A percentile compares a stretch with the other conserved stretches of the same genome.
Evolutionary conservation across 2,888 invertebrate genomes (phyloP).

Genomic region (Archips xylosteana): DNA sequence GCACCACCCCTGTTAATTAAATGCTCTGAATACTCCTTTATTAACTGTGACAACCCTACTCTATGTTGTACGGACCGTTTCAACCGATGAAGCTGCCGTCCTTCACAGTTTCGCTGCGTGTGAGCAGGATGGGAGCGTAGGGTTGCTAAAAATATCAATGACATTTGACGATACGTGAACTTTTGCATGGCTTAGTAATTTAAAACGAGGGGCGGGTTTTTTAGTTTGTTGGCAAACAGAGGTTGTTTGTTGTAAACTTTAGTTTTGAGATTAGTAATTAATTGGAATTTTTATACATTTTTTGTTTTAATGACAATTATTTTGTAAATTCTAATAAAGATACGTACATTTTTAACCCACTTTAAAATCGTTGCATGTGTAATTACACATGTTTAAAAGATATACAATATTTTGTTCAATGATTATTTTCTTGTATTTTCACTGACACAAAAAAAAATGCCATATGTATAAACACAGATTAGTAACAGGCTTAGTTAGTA

Average conservation of each 20-base stretch:
- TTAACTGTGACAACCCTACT: constrained; percentile 42
- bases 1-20: constrained; percentile 40
- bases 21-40: constrained; percentile 40
- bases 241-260: constrained; percentile 32
- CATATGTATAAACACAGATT: too few relatives aligned
- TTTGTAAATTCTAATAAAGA: too few relatives aligned
- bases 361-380: too few relatives aligned
- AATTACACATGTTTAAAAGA: too few relatives aligned
- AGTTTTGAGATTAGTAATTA: constrained; percentile 30
- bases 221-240: constrained; percentile 28
- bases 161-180: constrained; percentile 39
- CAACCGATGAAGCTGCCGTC: constrained; percentile 2
- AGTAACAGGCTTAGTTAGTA: too few relatives aligned
- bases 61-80: background rate
- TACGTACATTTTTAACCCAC: too few relatives aligned
- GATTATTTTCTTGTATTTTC: too few relatives aligned
- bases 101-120: background rate
- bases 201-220: constrained; percentile 16
- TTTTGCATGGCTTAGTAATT: constrained; percentile 1
- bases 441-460: too few relatives aligned
- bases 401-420: too few relatives aligned
- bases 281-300: background rate
- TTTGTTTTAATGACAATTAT: too few relatives aligned
- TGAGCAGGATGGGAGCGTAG: constrained; percentile 10
- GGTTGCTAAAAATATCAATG: constrained; percentile 25